phyloP scores from a whole-genome alignment of 2,113 vertebrate genomes.

The Solenodon paradoxus region DNA sequence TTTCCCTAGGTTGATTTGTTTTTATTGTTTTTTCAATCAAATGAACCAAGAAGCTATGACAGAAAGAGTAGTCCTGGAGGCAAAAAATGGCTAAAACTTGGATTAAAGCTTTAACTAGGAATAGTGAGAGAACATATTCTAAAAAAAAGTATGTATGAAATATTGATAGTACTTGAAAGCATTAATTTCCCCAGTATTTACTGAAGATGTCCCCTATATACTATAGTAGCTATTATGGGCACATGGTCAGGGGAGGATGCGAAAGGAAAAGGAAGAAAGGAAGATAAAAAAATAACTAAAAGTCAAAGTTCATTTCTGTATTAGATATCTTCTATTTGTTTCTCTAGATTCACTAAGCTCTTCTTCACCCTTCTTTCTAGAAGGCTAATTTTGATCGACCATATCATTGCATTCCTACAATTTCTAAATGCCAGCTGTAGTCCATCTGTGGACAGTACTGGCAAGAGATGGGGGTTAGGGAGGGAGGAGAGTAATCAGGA shows the following conservation, averaged over 20 bases:
- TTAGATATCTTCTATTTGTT: neutral
- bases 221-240: neutral
- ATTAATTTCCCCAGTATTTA: neutral
- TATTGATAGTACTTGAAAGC: neutral
- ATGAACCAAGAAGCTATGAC: neutral
- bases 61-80: neutral
- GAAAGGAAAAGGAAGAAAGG: neutral
- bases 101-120: neutral
- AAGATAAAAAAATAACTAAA: neutral
- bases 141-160: neutral
- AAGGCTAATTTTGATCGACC: neutral
- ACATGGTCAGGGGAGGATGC: accelerated
- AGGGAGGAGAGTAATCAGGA: neutral
- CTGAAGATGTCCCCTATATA: neutral
- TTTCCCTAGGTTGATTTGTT: neutral
- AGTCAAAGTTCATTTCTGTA: neutral
- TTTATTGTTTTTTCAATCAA: neutral
- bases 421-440: neutral
- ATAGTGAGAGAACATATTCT: neutral
- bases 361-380: neutral
- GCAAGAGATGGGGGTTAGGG: neutral
- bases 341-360: neutral
- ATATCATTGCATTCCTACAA: neutral
- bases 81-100: neutral
- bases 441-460: neutral